Base-by-base conservation (phyloP, 2,888 invertebrate species). In the Spatulosminthurus flaviceps region DNA sequence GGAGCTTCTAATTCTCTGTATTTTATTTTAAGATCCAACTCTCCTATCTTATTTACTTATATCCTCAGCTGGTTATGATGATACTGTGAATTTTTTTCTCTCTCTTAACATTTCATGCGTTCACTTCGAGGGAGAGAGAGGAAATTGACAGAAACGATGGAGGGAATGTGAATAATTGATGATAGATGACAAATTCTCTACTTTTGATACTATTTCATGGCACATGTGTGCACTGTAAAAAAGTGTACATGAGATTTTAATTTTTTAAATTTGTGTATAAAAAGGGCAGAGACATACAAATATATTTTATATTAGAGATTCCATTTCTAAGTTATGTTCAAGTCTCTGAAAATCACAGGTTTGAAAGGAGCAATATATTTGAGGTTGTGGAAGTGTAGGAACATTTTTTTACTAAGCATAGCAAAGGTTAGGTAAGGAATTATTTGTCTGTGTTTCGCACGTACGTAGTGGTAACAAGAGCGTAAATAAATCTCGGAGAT, bases 151-250 rank as follows among this genome's bases (percentile, higher is more conserved):
- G 51, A 51, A n/a, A 72, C 22, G 26, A 42, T 72, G 43, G 51
- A 43, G 21, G n/a, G 7, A 21, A 34, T 70, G 21, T 61, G 60
- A 41, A 51, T 51, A 75, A 64, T 75, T 66, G 21, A 41, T 75
- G 75, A 75, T 75, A 34, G 75, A 75, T 75, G 75, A 61, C 22
- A 64, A 75, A 64, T 41, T 75, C 9, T 34, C 34, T 41, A 22
- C 61, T 75, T 75, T 34, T 41, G 61, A 66, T 66, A 64, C 41
- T 41, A 75, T 51, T 51, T 16, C 51, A 51, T n/a, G 51, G 16
- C 51, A n/a, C 51, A 16, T n/a, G n/a, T 51, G 51, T 51, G 51
- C 51, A n/a, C n/a, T 19, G 51, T 11, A 51, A 51, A 16, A 51
- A 19, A 51, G 9, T 34, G 9, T 34, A 7, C n/a, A 7, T 34